Base-by-base conservation (phyloP, 2,888 invertebrate genomes). In the Apamea anceps region DNA sequence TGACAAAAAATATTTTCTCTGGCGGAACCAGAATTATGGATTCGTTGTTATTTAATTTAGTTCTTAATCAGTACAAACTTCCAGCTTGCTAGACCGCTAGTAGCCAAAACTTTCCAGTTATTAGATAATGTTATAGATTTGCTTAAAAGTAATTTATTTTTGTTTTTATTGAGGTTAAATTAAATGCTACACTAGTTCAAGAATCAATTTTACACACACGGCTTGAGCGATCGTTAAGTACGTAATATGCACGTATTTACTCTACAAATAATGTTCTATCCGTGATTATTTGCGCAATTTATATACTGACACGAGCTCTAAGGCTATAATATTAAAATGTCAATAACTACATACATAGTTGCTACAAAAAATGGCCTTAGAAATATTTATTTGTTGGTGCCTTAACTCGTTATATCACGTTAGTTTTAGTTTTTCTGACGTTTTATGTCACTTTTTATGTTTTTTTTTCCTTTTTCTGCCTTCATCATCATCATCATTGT, bases 201-300 rank as follows among this genome's bases (percentile, higher is more conserved):
- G 4, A 72, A 79, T 75, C 32, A 67, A 57, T 74, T 66, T 63
- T 13, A 37, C 18, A 78, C 0, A 13, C 12, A 25, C 28, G 48
- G 12, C 28, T 37, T 62, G 45, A 67, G 28, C 21, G 51, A 80
- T 62, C 32, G 28, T 63, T 48, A 25, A 28, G 1, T 72, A 57
- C n/a, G 62, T 57, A 51, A 57, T 51, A 45, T 5, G 1, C n/a
- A 77, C 42, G 51, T 74, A 67, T 66, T 79, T 71, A 62, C 42
- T 54, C 42, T 15, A 54, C 70, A 62, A 75, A 70, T 70, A 28
- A 72, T 72, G 63, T 51, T 75, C 18, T 15, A 79, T 70, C 45
- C 63, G 63, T 84, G 28, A 68, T 62, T 42, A 79, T 75, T 54
- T 72, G n/a, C 45, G 51, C 77, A 68, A 81, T 84, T 77, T 68